Conservation (phyloP, 2,888 invertebrate species). For the Agapetus fuscipes region DNA sequence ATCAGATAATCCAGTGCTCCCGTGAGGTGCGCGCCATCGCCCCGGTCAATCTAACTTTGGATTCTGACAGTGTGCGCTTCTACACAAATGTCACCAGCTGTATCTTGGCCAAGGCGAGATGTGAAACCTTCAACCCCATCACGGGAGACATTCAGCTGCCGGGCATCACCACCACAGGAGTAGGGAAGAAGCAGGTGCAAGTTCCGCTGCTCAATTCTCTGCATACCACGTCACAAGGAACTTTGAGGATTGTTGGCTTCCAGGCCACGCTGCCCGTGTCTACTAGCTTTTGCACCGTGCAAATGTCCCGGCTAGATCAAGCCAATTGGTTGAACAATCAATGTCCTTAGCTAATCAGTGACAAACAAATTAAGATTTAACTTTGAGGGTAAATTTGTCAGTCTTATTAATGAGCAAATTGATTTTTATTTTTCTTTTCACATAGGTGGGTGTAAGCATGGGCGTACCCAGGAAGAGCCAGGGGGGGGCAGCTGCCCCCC, state of each 20-base stretch:
- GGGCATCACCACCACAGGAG: conserved; percentile 30
- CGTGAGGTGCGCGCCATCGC: conserved; percentile 42
- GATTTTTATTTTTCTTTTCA: too few relatives aligned
- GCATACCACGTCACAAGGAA: conserved; percentile 45
- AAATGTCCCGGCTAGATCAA: conserved; percentile 41
- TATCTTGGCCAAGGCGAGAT: conserved; percentile 52
- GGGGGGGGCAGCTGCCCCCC: too few relatives aligned
- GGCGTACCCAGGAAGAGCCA: too few relatives aligned
- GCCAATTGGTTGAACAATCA: conserved; percentile 35
- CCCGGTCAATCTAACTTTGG: conserved; percentile 38
- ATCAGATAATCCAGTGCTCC: conserved; percentile 45
- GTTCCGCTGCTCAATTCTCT: conserved; percentile 43
- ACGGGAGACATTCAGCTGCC: conserved; percentile 52
- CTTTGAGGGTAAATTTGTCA: too few relatives aligned
- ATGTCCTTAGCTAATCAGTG: conserved; percentile 14
- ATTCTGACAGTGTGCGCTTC: conserved; percentile 43
- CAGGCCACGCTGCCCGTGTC: conserved; percentile 40
- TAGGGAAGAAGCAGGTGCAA: conserved; percentile 27
- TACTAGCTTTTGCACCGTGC: conserved; percentile 43
- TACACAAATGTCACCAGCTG: conserved; percentile 57
- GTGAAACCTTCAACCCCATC: conserved; percentile 53
- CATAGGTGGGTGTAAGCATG: too few relatives aligned
- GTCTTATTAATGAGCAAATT: too few relatives aligned
- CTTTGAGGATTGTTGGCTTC: conserved; percentile 46
- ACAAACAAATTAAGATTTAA: neutral